Base-by-base conservation (phyloP, 1,140 invertebrate species). In the Drosophila dunni region DNA sequence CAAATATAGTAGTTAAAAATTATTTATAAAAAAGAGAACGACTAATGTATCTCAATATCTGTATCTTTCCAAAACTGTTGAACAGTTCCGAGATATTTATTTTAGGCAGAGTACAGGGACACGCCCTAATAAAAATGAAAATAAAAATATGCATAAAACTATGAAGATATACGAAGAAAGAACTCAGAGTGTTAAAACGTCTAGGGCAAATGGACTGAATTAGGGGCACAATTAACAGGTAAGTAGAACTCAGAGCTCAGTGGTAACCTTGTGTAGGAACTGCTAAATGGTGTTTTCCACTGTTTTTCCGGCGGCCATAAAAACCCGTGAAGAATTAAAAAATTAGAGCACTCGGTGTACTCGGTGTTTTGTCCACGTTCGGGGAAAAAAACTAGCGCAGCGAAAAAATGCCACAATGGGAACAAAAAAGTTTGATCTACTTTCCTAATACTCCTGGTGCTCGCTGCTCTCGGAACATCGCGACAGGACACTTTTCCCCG, bases 381-480 rank as follows among this genome's bases (percentile, higher is more conserved):
- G 85, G 51, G 75, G 84, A 89, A 89, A 89, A 89, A 89, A 89
- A 89, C 53, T 89, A 89, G 84, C 80, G 64, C 84, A 89, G 64
- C 57, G 84, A 80, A 88, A 88, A 88, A 88, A 88, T 42, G 38
- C 10, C 10, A 89, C 84, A 89, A 88, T 75, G 84, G 42, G 67
- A 90, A 89, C 84, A 89, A 89, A 89, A 89, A 89, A 89, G 64
- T 57, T 78, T 89, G 84, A 89, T 89, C 84, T 89, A 89, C 69
- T 71, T 89, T 89, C 78, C 75, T 81, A 89, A 89, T 84, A 75
- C 68, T 60, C 24, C 0, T 6, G 0, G 24, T 29, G 6, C 24
- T 29, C 24, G 24, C 24, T 29, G 66, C 58, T 48, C 67, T 70
- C 50, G 66, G 79, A 61, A 73, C 53, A 51, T 29, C 81, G 36